phyloP scores from a whole-genome alignment of 1,140 invertebrate genomes.

The Teleogryllus occipitalis region DNA sequence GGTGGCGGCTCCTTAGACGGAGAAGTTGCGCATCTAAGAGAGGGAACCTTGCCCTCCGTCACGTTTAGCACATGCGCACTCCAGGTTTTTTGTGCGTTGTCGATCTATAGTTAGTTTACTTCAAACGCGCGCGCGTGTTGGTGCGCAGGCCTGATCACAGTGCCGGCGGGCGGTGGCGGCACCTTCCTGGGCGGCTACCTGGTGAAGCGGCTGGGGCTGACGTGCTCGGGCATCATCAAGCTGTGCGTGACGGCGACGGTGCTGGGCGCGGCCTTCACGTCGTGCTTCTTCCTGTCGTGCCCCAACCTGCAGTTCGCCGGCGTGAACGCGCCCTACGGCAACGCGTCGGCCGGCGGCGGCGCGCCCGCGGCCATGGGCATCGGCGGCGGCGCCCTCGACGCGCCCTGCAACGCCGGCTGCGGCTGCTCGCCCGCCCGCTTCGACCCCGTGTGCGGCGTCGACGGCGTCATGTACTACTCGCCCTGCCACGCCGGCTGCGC shows the following conservation, averaged over 20 bases:
- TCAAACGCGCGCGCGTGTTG: background rate
- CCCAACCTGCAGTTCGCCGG: slow-evolving; percentile 65
- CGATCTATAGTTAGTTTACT: too few species aligned
- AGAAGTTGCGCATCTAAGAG: too few species aligned
- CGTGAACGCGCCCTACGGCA: slow-evolving; percentile 51
- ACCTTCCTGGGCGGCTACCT: slow-evolving; percentile 74
- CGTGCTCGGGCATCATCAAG: slow-evolving; percentile 65
- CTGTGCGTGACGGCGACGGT: slow-evolving; percentile 56
- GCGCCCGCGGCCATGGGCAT: slow-evolving; percentile 36
- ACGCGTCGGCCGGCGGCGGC: slow-evolving; percentile 36
- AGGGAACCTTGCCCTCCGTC: too few species aligned
- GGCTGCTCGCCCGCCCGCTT: slow-evolving; percentile 45
- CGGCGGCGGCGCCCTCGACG: slow-evolving; percentile 32
- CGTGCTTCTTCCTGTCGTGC: slow-evolving; percentile 64
- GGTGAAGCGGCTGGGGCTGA: slow-evolving; percentile 62
- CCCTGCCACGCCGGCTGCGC: slow-evolving; percentile 75
- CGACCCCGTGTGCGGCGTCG: slow-evolving; percentile 66
- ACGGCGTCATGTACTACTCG: slow-evolving; percentile 73
- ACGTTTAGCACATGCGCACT: too few species aligned
- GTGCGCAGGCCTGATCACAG: slow-evolving; percentile 53
- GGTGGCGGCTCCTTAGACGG: too few species aligned
- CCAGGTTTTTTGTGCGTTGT: too few species aligned
- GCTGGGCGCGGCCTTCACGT: slow-evolving; percentile 48
- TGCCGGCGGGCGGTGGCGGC: slow-evolving; percentile 65
- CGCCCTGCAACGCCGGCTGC: slow-evolving; percentile 55